A percentile compares a stretch with the other conserved stretches of the same genome.
Evolutionary conservation across 2,888 invertebrate species (phyloP).

Genomic region (Eupsilia transversa): DNA sequence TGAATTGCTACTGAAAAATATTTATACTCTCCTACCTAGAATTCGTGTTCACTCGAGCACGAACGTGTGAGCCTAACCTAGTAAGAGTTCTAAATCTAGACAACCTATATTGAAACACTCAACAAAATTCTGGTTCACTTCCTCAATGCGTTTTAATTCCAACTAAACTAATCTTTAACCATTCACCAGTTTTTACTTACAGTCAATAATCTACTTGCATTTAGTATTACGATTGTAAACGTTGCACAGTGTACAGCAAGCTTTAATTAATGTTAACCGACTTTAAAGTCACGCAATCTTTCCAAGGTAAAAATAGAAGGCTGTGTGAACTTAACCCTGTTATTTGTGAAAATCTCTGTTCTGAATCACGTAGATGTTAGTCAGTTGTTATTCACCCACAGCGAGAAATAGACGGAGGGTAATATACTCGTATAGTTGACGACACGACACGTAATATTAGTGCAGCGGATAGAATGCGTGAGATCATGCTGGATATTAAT

Average conservation of each 20-base stretch:
- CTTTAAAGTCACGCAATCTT: constrained; percentile 78
- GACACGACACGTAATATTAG: constrained; percentile 51
- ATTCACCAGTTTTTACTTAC: constrained; percentile 31
- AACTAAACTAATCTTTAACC: constrained; percentile 20
- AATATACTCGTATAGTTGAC: constrained; percentile 39
- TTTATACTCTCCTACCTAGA: constrained; percentile 9
- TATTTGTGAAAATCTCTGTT: constrained; percentile 69
- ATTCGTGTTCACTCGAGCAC: constrained; percentile 25
- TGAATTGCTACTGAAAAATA: constrained; percentile 12
- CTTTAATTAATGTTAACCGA: constrained; percentile 78
- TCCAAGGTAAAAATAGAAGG: constrained; percentile 79
- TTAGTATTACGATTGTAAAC: constrained; percentile 62
- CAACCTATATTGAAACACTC: constrained; percentile 43
- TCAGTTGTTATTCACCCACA: constrained; percentile 60
- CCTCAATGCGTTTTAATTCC: constrained; percentile 37
- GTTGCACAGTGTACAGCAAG: constrained; percentile 76
- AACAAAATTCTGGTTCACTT: constrained; percentile 41
- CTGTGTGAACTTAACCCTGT: constrained; percentile 77
- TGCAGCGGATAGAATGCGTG: constrained; percentile 37
- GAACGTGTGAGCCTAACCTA: constrained; percentile 37
- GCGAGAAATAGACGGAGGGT: constrained; percentile 58
- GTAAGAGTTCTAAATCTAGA: constrained; percentile 56
- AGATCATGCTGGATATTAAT: constrained; percentile 58
- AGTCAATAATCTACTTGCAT: constrained; percentile 47
- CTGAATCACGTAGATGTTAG: constrained; percentile 64